Evolutionary conservation across 1,140 invertebrate species (phyloP), one percentile per base, ranked within the genome.

Genomic region (Ips typographus): DNA sequence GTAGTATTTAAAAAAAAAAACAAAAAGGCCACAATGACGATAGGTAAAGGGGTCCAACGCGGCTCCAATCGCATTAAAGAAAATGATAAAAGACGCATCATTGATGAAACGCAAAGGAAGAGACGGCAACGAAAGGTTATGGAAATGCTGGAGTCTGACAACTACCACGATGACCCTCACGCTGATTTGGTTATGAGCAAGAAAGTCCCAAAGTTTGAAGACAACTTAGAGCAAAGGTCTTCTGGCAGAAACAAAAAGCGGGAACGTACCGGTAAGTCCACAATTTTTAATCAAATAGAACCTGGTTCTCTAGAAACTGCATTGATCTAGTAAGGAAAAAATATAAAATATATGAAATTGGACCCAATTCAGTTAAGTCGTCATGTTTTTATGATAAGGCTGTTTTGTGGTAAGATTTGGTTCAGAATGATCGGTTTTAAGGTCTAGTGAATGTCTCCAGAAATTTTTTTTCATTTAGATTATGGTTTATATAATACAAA

Each of bases 161-260:
- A 99, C 81, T 98, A 95, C 79, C 96, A 98, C 78, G 96, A 98
- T 79, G 96, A 99, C 83, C 96, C 96, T 3, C 95, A 98, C 82
- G 95, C 95, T 0, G 95, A 98, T 83, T 84, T 98, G 68, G 92
- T 94, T 52, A 93, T 94, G 90, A 94, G 91, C 71, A 98, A 98
- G 78, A 98, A 98, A 82, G 86, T 92, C 8, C 96, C 95, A 1
- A 98, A 97, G 80, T 98, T 98, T 83, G 93, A 97, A 77, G 96
- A 98, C 77, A 91, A 89, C 1, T 85, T 95, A 65, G 91, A 93
- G 67, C 87, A 86, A 53, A 85, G 87, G 71, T 22, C 22, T 22
- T 86, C 85, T 52, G 82, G 81, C n/a, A 80, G 85, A 44, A 87
- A 88, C 69, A 95, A 92, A 76, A 93, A 92, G 77, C 93, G 91